Evolutionary conservation across 2,797 vertebrate species (phyloP).

Genomic region (Artibeus lituratus): DNA sequence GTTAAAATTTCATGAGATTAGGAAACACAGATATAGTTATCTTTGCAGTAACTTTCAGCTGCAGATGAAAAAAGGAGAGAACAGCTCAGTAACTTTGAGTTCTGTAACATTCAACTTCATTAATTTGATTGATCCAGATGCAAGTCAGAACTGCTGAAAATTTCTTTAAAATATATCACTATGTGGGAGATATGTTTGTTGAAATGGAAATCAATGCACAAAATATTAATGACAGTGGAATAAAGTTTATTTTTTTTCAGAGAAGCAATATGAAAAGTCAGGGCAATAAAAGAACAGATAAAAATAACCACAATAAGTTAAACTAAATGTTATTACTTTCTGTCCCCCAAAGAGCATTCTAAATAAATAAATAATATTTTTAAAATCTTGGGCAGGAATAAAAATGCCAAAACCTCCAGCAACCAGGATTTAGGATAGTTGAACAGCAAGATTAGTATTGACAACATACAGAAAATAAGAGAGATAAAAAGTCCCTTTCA

Average conservation of each 20-base stretch:
- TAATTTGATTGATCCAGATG: background rate
- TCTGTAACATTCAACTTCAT: background rate
- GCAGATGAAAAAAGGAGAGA: background rate
- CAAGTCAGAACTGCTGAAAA: constrained; percentile 30
- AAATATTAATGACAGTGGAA: background rate
- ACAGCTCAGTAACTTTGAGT: background rate
- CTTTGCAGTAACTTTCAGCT: background rate
- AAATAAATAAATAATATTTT: background rate
- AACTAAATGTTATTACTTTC: background rate
- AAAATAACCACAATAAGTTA: background rate
- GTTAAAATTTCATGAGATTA: background rate
- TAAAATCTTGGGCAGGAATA: background rate
- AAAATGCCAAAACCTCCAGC: background rate
- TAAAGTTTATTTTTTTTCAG: background rate
- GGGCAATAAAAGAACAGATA: background rate
- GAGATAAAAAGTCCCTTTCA: background rate
- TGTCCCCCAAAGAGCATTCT: background rate
- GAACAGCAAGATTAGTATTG: background rate
- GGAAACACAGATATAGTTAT: background rate
- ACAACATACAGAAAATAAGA: background rate
- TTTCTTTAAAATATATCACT: constrained; percentile 18
- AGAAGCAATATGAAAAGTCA: background rate
- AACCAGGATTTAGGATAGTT: background rate
- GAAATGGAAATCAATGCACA: background rate
- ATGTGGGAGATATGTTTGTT: background rate